Conservation (phyloP, 2,113 vertebrate species). For the Perccottus glenii region DNA sequence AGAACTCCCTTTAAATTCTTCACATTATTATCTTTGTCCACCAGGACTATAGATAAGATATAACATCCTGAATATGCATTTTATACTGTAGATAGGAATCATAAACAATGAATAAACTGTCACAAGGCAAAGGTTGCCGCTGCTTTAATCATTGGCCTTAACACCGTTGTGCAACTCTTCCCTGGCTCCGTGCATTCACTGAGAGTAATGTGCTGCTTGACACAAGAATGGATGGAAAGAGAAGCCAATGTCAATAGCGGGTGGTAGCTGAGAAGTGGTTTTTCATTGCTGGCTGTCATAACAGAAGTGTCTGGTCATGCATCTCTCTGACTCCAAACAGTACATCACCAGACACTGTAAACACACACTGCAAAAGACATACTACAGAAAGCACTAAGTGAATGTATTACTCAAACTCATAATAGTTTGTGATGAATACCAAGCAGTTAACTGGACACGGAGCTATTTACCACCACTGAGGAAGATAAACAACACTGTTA, state of each 20-base stretch:
- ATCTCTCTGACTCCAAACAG: conserved; percentile 49
- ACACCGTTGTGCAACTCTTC: background rate
- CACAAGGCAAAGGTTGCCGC: conserved; percentile 4
- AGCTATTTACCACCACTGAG: conserved; percentile 3
- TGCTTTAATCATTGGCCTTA: conserved; percentile 34
- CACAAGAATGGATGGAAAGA: conserved; percentile 53
- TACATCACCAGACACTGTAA: conserved; percentile 43
- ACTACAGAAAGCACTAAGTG: conserved; percentile 8
- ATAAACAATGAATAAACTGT: conserved; percentile 16
- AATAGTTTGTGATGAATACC: conserved; percentile 30
- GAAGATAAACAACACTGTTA: background rate
- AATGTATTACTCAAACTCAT: conserved; percentile 27
- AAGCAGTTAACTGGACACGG: conserved; percentile 9
- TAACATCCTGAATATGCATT: background rate
- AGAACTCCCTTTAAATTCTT: conserved; percentile 1
- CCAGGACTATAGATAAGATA: background rate
- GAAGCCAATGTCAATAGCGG: conserved; percentile 43
- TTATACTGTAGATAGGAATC: background rate
- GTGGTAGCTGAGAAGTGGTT: conserved; percentile 52
- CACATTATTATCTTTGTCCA: background rate
- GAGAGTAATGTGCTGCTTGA: conserved; percentile 49
- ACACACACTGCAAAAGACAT: conserved; percentile 19
- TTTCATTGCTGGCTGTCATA: conserved; percentile 67
- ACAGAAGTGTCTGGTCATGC: conserved; percentile 53
- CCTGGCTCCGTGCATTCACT: conserved; percentile 15